Evolutionary conservation across 2,888 invertebrate species (phyloP).

Genomic region (Lasiommata megera): DNA sequence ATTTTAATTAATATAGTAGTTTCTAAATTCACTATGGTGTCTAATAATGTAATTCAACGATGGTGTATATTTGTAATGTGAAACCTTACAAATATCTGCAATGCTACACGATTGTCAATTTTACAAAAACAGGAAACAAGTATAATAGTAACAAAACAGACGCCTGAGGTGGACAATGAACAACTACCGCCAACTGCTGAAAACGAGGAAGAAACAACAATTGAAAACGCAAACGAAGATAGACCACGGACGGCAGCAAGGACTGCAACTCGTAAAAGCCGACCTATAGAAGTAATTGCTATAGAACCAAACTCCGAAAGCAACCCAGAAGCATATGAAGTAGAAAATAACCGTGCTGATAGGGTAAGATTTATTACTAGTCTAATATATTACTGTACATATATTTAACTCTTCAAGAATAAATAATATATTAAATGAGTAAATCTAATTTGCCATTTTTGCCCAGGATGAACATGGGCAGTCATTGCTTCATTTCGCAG

Average conservation of each 20-base stretch:
- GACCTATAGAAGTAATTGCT: constrained; percentile 82
- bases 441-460: neutral
- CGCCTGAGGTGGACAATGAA: constrained; percentile 63
- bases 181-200: constrained; percentile 41
- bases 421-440: no score
- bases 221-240: constrained; percentile 22
- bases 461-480: constrained; percentile 93
- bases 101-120: neutral
- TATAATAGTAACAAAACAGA: constrained; percentile 54
- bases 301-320: constrained; percentile 73
- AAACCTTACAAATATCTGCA: no score
- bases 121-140: constrained; percentile 51
- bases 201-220: constrained; percentile 5
- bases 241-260: constrained; percentile 46
- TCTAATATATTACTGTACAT: no score
- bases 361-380: constrained; percentile 65
- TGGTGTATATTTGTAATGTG: no score
- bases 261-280: constrained; percentile 55
- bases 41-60: no score
- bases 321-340: constrained; percentile 77
- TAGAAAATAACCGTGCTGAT: constrained; percentile 83
- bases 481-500: constrained; percentile 93
- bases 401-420: no score
- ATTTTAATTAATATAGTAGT: no score
- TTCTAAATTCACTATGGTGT: no score